Evolutionary conservation across 2,797 vertebrate genomes (phyloP).

Genomic region (Zenarchopterus dispar): DNA sequence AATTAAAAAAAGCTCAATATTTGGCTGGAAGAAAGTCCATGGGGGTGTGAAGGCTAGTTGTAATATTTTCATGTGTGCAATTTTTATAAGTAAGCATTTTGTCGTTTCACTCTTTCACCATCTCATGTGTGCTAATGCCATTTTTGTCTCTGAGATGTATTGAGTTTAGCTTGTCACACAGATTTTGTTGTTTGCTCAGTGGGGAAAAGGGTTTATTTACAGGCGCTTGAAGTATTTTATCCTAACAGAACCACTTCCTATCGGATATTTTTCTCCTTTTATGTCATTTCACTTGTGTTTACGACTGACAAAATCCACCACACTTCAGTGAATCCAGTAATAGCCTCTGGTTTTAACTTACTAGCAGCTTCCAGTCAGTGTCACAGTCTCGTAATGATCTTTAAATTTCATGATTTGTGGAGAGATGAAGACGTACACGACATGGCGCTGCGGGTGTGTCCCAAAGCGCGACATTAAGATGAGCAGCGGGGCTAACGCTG

Average conservation of each 20-base stretch:
- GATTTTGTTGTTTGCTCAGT: slow-evolving; percentile 21
- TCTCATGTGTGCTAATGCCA: background rate
- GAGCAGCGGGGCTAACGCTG: slow-evolving; percentile 51
- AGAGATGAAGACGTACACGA: slow-evolving; percentile 28
- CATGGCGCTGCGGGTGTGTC: slow-evolving; percentile 43
- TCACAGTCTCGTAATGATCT: slow-evolving; percentile 70
- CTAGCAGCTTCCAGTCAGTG: slow-evolving; percentile 48
- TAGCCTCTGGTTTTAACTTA: slow-evolving; percentile 42
- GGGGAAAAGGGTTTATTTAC: background rate
- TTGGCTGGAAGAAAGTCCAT: background rate
- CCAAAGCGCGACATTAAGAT: slow-evolving; percentile 67
- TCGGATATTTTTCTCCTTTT: background rate
- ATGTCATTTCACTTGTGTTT: slow-evolving; percentile 14
- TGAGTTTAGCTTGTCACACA: slow-evolving; percentile 19
- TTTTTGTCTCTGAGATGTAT: slow-evolving; percentile 19
- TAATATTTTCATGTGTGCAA: slow-evolving; percentile 31
- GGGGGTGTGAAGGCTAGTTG: slow-evolving; percentile 24
- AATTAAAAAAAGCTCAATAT: slow-evolving; percentile 13
- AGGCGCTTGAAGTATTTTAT: slow-evolving; percentile 14
- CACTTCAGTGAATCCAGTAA: slow-evolving; percentile 40
- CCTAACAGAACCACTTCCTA: background rate
- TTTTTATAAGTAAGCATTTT: slow-evolving; percentile 33
- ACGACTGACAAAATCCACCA: slow-evolving; percentile 30
- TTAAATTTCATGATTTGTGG: slow-evolving; percentile 67
- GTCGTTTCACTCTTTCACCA: slow-evolving; percentile 1